These are phyloP conservation scores for Drosophila formosana DNA, from an alignment of 2,888 invertebrate genomes.

Conservation along the genomic window DNA sequence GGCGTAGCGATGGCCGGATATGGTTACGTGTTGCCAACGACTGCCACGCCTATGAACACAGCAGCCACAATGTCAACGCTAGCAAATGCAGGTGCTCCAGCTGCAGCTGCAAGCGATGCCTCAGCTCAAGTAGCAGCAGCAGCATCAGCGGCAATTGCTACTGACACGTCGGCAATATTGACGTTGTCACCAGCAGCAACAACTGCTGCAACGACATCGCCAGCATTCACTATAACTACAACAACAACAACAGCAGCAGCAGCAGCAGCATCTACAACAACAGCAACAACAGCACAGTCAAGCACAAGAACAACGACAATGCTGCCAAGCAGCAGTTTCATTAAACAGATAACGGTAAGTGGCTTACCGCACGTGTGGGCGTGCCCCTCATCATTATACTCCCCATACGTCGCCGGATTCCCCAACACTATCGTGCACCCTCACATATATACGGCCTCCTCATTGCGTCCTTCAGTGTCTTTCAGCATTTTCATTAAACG, in stretches of 20 bases:
- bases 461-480: slow-evolving; percentile 2
- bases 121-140: slow-evolving; percentile 19
- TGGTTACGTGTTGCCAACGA: slow-evolving; percentile 47
- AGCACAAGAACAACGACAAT: slow-evolving; percentile 64
- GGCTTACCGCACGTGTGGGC: slow-evolving; percentile 65
- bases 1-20: slow-evolving; percentile 49
- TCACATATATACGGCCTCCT: not conserved
- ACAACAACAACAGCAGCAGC: slow-evolving; percentile 43
- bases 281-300: slow-evolving; percentile 50
- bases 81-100: slow-evolving; percentile 22
- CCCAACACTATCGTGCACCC: not conserved
- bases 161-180: slow-evolving; percentile 34
- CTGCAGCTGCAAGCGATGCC: slow-evolving; percentile 13
- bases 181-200: slow-evolving; percentile 26
- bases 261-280: slow-evolving; percentile 48
- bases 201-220: slow-evolving; percentile 11
- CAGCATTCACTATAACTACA: slow-evolving; percentile 19
- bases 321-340: slow-evolving; percentile 76
- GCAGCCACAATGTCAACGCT: slow-evolving; percentile 42
- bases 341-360: slow-evolving; percentile 84
- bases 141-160: slow-evolving; percentile 21
- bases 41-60: slow-evolving; percentile 31
- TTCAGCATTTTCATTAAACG: slow-evolving; percentile 51
- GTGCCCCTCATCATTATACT: slow-evolving; percentile 51
- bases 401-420: not conserved